Base-by-base conservation (phyloP, 2,888 invertebrate genomes). In the Mimas tiliae region DNA sequence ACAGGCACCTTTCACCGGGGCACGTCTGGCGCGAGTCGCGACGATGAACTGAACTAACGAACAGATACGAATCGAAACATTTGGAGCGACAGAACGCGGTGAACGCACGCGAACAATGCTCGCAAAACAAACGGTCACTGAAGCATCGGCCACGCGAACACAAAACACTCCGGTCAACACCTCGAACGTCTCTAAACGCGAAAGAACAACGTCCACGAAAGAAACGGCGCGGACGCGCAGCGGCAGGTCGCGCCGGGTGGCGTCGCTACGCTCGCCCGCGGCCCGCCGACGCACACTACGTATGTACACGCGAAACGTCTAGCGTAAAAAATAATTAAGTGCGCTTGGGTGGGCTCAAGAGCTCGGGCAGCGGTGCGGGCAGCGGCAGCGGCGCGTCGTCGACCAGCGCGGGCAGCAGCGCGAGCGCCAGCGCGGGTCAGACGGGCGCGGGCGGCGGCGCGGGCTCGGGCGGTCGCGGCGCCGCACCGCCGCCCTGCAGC, bases 391-490 rank as follows among this genome's bases (percentile, higher is more conserved):
- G 90, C 87, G 91, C 89, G 84, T 87, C 88, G 87, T 91, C 90
- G 81, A 89, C 87, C 78, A 89, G 89, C 88, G 90, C 90, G 85
- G 90, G 90, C 88, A 92, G 89, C 90, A 91, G 88, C 89, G 93
- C 92, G 88, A 92, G 92, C 91, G 93, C 91, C 86, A 92, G 90
- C 89, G 83, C 89, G 90, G 90, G 91, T 90, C 93, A 93, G 87
- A 91, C 91, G 93, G 95, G 95, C 95, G 96, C 95, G 95, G 95
- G 95, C 94, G 95, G 94, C 91, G 95, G 95, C 80, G 86, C 95
- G 87, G 96, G 96, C 96, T 97, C 98, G 94, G 98, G 98, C 94
- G 97, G 97, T 81, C 97, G 97, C 87, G 97, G 96, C 89, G 96
- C 97, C 86, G 97, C 96, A 87, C 97, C 97, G 89, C 97, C 96